Conservation (phyloP, 2,797 vertebrate genomes). For the Pelodytes ibericus region DNA sequence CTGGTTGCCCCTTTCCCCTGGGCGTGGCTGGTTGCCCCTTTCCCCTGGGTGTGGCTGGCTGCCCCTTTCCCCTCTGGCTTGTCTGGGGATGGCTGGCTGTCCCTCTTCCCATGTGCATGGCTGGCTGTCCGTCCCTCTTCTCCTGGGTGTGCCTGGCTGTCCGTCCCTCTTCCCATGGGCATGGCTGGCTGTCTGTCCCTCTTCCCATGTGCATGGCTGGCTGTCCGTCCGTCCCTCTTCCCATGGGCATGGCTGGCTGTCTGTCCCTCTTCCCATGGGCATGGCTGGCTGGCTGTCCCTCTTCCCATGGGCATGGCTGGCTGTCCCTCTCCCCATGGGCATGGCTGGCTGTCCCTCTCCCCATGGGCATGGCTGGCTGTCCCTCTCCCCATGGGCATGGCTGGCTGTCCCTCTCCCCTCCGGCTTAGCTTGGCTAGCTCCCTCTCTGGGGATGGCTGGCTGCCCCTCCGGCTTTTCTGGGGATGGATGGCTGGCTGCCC, state of each 20-base stretch:
- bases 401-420: background rate
- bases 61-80: background rate
- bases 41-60: background rate
- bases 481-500: too few species aligned
- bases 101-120: background rate
- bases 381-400: background rate
- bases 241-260: background rate
- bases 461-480: too few species aligned
- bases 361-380: background rate
- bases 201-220: too few species aligned
- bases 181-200: too few species aligned
- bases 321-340: background rate
- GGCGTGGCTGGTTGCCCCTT: background rate
- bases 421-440: too few species aligned
- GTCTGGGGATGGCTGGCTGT: background rate
- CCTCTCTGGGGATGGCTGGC: background rate
- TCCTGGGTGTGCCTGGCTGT: too few species aligned
- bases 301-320: background rate
- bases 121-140: too few species aligned
- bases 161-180: too few species aligned
- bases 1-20: background rate
- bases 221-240: too few species aligned
- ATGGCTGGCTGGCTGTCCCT: background rate
- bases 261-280: too few species aligned
- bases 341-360: background rate